Conservation (phyloP, 1,140 invertebrate genomes). For the Cyclina sinensis region DNA sequence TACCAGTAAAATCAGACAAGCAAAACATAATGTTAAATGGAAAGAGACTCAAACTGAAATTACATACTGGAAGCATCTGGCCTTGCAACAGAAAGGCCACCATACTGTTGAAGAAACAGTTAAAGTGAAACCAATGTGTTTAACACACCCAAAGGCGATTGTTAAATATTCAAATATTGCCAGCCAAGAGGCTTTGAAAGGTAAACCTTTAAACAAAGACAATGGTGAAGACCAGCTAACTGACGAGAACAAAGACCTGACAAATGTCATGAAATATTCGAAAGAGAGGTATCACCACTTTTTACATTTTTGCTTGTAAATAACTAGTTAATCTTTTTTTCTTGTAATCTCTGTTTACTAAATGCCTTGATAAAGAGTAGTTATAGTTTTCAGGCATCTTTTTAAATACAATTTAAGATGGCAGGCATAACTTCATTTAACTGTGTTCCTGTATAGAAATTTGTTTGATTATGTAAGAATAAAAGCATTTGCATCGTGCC, state of each 20-base stretch:
- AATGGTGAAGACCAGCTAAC: not conserved
- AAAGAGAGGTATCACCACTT: conserved; percentile 29
- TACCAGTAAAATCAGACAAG: conserved; percentile 41
- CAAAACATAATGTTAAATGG: conserved; percentile 53
- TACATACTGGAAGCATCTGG: conserved; percentile 40
- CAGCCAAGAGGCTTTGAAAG: conserved; percentile 7
- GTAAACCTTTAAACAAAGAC: not conserved
- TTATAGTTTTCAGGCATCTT: not conserved
- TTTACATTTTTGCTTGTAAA: too few species aligned
- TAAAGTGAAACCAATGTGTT: conserved; percentile 42
- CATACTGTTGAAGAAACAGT: conserved; percentile 22
- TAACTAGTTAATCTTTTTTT: too few species aligned
- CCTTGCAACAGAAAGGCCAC: not conserved
- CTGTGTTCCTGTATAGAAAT: too few species aligned
- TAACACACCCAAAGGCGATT: conserved; percentile 22
- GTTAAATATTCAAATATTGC: conserved; percentile 45
- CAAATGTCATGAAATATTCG: conserved; percentile 42
- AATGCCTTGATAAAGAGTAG: too few species aligned
- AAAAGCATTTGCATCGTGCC: too few species aligned
- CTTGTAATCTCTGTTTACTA: too few species aligned
- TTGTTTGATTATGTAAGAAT: too few species aligned
- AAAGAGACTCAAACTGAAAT: conserved; percentile 40
- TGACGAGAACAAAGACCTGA: not conserved
- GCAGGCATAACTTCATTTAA: too few species aligned
- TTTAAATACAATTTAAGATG: not conserved